Evolutionary conservation across 2,797 vertebrate genomes (phyloP).

Genomic region (Syndactyla subalaris): DNA sequence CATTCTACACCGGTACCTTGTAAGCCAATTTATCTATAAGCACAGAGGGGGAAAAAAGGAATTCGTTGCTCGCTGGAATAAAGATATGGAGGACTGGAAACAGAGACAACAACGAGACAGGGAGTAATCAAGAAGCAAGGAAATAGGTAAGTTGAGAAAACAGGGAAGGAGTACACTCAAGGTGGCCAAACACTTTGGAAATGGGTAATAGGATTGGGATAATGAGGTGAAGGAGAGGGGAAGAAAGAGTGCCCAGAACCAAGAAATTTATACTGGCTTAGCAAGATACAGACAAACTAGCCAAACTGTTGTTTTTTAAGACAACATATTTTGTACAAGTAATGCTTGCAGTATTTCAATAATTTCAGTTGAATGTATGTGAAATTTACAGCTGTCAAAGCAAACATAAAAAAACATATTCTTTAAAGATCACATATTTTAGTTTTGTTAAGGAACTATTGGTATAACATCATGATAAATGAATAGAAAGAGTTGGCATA

Average conservation of each 20-base stretch:
- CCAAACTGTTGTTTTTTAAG: neutral
- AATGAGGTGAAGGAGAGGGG: neutral
- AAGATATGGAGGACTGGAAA: neutral
- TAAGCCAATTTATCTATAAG: neutral
- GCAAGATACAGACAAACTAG: neutral
- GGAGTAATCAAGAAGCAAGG: neutral
- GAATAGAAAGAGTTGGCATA: conserved; percentile 66
- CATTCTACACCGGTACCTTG: neutral
- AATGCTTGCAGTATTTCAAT: conserved; percentile 40
- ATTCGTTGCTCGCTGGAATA: neutral
- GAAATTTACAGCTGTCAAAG: conserved; percentile 65
- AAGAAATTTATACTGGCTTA: neutral
- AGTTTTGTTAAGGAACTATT: conserved; percentile 66
- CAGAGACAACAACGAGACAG: neutral
- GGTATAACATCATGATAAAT: conserved; percentile 61
- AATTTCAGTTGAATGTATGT: conserved; percentile 52
- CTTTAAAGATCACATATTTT: conserved; percentile 65
- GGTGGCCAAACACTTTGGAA: neutral
- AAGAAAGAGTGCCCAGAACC: neutral
- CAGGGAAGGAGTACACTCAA: neutral
- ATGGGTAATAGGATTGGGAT: neutral
- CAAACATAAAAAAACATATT: conserved; percentile 54
- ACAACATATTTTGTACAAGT: neutral
- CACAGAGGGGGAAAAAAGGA: accelerated
- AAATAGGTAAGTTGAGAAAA: neutral